Evolutionary conservation across 2,797 vertebrate genomes (phyloP).

Genomic region (Neosilurus mollespiculum): DNA sequence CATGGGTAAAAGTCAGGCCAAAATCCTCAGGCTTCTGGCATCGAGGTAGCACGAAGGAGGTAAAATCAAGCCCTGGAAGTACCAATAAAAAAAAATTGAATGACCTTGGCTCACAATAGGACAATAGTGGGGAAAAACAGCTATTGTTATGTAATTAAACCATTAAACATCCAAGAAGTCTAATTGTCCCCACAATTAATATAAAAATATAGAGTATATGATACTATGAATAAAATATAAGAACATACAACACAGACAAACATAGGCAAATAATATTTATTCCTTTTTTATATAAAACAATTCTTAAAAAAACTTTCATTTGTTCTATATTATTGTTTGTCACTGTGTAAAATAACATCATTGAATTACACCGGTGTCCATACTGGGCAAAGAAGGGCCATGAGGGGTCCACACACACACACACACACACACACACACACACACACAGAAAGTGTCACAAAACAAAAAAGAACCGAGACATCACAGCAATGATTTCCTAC

Average conservation of each 20-base stretch:
- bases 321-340: conserved; percentile 61
- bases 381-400: conserved; percentile 60
- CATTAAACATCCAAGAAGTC: not conserved
- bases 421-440: conserved; percentile 53
- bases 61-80: no score
- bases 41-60: no score
- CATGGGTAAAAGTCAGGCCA: no score
- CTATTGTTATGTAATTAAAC: no score
- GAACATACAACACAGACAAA: conserved; percentile 52
- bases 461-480: conserved; percentile 29
- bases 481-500: conserved; percentile 53
- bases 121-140: no score
- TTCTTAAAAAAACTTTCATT: conserved; percentile 66
- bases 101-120: no score
- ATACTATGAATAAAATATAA: not conserved
- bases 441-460: conserved; percentile 37
- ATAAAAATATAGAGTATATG: not conserved
- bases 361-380: conserved; percentile 62
- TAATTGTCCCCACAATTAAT: no score
- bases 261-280: conserved; percentile 69
- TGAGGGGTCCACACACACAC: conserved; percentile 43
- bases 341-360: conserved; percentile 69
- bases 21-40: no score
- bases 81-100: no score
- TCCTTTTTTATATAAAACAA: conserved; percentile 68